Conservation (phyloP, 2,888 invertebrate species). For the Microctonus brassicae region DNA sequence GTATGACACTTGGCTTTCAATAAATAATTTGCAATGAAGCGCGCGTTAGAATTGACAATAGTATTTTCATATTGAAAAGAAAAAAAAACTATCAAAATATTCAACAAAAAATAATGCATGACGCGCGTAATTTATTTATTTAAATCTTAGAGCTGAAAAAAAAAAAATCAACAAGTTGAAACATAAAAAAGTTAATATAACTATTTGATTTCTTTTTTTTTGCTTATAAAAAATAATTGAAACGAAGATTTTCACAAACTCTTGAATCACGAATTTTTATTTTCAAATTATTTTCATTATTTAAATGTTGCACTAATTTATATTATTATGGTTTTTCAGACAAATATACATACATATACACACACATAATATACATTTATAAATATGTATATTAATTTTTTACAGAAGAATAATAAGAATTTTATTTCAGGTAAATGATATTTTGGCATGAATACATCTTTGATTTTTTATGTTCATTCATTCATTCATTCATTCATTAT, state of each 20-base stretch:
- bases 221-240: constrained; percentile 11
- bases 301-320: constrained; percentile 55
- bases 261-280: constrained; percentile 48
- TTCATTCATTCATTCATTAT: not conserved
- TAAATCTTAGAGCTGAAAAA: not conserved
- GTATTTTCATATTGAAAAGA: not conserved
- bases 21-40: constrained; percentile 60
- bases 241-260: constrained; percentile 50
- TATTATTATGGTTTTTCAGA: constrained; percentile 62
- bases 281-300: constrained; percentile 1
- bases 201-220: not conserved
- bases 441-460: constrained; percentile 56
- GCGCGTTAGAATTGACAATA: constrained; percentile 41
- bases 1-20: constrained; percentile 74
- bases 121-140: constrained; percentile 13
- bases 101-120: not conserved
- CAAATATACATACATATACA: constrained; percentile 38
- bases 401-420: constrained; percentile 60
- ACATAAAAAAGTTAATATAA: not conserved
- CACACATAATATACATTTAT: too few relatives aligned
- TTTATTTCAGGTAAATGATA: constrained; percentile 64
- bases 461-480: not conserved
- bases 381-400: constrained; percentile 54
- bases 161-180: not conserved
- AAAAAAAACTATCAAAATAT: not conserved